Conservation (phyloP, 2,113 vertebrate genomes). For the Orthochromis malagaraziensis region DNA sequence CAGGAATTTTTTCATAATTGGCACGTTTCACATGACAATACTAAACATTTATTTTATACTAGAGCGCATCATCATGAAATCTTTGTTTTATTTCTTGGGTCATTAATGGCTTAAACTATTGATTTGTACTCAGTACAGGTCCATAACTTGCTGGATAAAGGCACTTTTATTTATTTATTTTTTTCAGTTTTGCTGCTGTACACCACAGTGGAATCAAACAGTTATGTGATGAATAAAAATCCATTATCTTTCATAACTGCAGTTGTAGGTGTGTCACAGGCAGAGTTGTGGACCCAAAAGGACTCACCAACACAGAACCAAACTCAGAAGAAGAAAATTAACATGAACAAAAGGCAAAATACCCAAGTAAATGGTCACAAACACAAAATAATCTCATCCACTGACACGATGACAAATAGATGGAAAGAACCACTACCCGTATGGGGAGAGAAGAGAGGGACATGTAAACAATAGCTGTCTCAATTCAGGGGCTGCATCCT, state of each 20-base stretch:
- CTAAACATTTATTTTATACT: not conserved
- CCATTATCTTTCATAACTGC: not conserved
- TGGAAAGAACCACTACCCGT: not conserved
- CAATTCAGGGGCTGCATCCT: not conserved
- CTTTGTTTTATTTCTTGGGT: not conserved
- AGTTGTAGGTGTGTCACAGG: not conserved
- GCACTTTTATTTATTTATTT: accelerated
- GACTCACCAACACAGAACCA: not conserved
- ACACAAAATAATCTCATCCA: not conserved
- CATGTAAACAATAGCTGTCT: not conserved
- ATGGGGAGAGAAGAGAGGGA: not conserved
- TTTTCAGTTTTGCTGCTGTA: not conserved
- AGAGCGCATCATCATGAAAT: not conserved
- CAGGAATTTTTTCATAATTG: not conserved
- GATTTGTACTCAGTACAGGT: not conserved
- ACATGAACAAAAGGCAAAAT: not conserved
- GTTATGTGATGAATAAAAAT: not conserved
- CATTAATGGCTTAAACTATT: not conserved
- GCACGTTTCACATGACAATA: not conserved
- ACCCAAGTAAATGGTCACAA: not conserved
- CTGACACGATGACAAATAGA: not conserved
- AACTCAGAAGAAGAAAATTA: not conserved
- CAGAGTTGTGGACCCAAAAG: not conserved
- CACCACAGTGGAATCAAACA: not conserved
- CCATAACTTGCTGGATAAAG: not conserved